Percentiles rank a stretch among this genome's conserved stretches.
Evolutionary conservation across 2,113 vertebrate species (phyloP).

Genomic region (Corvus hawaiiensis): DNA sequence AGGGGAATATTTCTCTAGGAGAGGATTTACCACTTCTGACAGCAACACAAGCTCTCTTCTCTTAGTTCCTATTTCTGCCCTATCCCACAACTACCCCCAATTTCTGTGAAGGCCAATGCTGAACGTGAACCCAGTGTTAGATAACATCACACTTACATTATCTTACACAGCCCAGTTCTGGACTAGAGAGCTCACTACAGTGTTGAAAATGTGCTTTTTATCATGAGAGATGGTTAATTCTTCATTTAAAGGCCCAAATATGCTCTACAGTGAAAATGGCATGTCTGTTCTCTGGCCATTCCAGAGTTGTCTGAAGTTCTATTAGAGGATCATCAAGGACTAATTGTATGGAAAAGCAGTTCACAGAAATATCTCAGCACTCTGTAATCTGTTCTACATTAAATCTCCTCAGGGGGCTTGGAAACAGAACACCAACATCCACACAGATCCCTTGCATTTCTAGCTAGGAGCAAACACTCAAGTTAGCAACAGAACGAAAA

Average conservation of each 20-base stretch:
- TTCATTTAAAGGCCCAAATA: not conserved
- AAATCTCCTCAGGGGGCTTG: conserved; percentile 28
- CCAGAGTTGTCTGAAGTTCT: not conserved
- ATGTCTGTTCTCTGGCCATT: not conserved
- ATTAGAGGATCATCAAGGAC: not conserved
- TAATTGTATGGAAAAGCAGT: conserved; percentile 32
- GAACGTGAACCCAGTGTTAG: accelerated
- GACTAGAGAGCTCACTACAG: not conserved
- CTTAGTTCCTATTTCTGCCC: not conserved
- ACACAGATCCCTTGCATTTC: not conserved
- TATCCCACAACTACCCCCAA: not conserved
- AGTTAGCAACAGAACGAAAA: not conserved
- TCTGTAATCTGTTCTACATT: conserved; percentile 41
- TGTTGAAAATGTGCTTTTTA: not conserved
- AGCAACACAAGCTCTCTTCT: not conserved
- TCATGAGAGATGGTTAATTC: not conserved
- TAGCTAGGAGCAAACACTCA: not conserved
- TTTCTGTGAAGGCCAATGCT: not conserved
- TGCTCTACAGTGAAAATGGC: not conserved
- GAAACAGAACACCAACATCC: not conserved
- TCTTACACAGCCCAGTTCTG: not conserved
- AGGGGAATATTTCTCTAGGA: not conserved
- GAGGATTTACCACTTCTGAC: not conserved
- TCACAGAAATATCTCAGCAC: conserved; percentile 12
- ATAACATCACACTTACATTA: not conserved